Conservation (phyloP, 2,113 vertebrate genomes). For the Rattus rattus region DNA sequence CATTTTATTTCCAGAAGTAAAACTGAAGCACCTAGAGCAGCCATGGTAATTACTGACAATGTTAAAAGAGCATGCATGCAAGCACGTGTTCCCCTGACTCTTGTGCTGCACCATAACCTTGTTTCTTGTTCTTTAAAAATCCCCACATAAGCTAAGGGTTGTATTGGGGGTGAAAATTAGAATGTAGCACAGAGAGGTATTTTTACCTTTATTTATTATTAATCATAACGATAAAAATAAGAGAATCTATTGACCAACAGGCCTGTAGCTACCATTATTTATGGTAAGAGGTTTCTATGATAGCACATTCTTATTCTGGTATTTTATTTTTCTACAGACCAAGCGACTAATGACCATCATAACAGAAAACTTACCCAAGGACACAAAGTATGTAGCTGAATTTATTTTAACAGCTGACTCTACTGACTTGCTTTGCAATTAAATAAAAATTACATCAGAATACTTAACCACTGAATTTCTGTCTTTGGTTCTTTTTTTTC, state of each 20-base stretch:
- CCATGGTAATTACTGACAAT: constrained; percentile 47
- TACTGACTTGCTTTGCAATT: background rate
- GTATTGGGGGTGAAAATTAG: constrained; percentile 16
- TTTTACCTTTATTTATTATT: constrained; percentile 69
- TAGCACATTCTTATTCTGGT: background rate
- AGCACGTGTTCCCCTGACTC: constrained; percentile 13
- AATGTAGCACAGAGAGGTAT: background rate
- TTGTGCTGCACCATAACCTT: constrained; percentile 21
- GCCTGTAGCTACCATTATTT: constrained; percentile 14
- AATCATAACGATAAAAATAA: constrained; percentile 61
- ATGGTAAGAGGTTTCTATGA: constrained; percentile 49
- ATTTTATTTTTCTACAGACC: background rate
- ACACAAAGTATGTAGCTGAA: background rate
- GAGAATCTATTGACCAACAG: constrained; percentile 38
- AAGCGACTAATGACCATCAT: background rate
- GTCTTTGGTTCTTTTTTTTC: background rate
- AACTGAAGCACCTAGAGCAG: constrained; percentile 45
- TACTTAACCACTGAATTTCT: background rate
- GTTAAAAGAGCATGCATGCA: constrained; percentile 46
- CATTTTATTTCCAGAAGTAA: constrained; percentile 61
- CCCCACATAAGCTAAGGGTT: constrained; percentile 5
- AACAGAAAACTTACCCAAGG: background rate
- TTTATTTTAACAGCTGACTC: background rate
- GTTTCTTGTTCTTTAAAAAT: background rate
- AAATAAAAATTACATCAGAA: background rate